Evolutionary conservation across 2,888 invertebrate species (phyloP), one percentile per base, ranked within the genome.

Genomic region (Noctua janthe): DNA sequence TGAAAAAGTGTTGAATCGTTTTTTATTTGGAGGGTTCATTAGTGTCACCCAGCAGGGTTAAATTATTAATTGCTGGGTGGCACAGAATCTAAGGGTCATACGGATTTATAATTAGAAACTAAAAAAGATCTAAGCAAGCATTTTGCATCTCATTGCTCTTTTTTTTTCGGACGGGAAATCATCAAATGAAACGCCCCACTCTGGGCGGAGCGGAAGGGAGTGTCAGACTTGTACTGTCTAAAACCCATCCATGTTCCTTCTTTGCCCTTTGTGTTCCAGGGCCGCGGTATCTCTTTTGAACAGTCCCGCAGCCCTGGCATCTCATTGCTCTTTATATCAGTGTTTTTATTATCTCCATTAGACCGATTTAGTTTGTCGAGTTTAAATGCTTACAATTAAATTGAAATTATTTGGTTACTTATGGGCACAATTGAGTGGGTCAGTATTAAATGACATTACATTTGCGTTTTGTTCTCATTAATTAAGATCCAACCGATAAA

Each of bases 31-130:
- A 70, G 7, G 43, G 43, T 49, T 47, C 4, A 15, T 51, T 23
- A 54, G 54, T 85, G 74, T 66, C 81, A 85, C 74, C 86, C 82
- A 69, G 71, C 66, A 35, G 54, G 1, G 29, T 62, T 39, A 5
- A 11, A n/a, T 66, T 64, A 0, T 85, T 56, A 0, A 64, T 75
- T 69, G 56, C 64, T 83, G 71, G 76, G 69, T 72, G 71, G 23
- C 71, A 69, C 75, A 15, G 23, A 35, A 67, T 43, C 6, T 10
- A 1, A 23, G 0, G 59, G 10, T 7, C 35, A 84, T 83, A 75
- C 70, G 74, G 43, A 79, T 75, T 62, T 29, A 29, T 29, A 29
- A 29, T 29, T 29, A 29, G 29, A 29, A 29, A 29, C 29, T 29
- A 29, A 29, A 29, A 29, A 29, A 29, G 29, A 29, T 29, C 74